Base-by-base conservation (phyloP, 2,113 vertebrate species). In the Leuciscus idus region DNA sequence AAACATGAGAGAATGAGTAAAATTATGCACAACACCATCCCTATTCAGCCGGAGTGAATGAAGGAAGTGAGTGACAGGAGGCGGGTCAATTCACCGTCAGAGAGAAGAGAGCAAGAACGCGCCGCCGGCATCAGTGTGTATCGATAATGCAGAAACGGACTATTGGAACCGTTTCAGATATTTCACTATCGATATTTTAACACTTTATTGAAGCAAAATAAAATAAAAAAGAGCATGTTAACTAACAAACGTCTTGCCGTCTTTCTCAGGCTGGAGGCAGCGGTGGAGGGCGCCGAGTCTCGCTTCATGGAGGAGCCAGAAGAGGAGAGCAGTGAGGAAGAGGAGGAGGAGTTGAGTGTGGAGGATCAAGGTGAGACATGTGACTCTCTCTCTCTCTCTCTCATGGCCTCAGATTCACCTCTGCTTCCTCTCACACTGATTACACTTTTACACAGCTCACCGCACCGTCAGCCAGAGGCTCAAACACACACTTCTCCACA, bases 251-350 rank as follows among this genome's bases (percentile, higher is more conserved):
- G 1, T 36, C 30, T 15, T 8, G 6, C 2, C 21, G 26, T 77
- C 8, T 43, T 43, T 89, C 10, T 84, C 81, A 98, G 98, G 92
- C 93, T 99, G 88, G 94, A 93, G 84, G 97, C 96, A 90, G 68
- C 33, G 8, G 75, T 28, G 88, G 96, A 98, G 88, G 94, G 95
- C 78, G 91, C 88, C 2, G 97, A 97, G 68, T 96, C 96, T 82
- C 93, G 94, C 55, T 95, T 94, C 87, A 93, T 94, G 93, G 90
- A 89, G 17, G 93, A 89, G 23, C 85, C 88, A 79, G 94, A 90
- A 79, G 93, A 90, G 84, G 96, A 96, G 88, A 97, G 96, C 92
- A 98, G 97, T 84, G 95, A 95, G 80, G 98, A 99, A 64, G 98
- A 99, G 78, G 96, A 95, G 68, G 96, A 96, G 64, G 96, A 99